Conservation (phyloP, 2,113 vertebrate genomes). For the human (Homo sapiens) region GRCh38 chr6:39461501-39462000, state of each 20-base stretch:
- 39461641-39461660: neutral
- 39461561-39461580: neutral
- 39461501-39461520: neutral
- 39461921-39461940: neutral
- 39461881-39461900: neutral
- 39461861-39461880: neutral
- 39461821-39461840: neutral
- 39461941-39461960: neutral
- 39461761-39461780: neutral
- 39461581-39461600: neutral
- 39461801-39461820: neutral
- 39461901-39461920: neutral
- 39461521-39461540: neutral
- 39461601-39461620: slow-evolving; percentile 4
- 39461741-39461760: neutral
- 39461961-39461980: slow-evolving; percentile 27
- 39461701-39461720: neutral
- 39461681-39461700: neutral
- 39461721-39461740: neutral
- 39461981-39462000: slow-evolving; percentile 27
- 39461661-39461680: neutral
- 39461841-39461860: neutral
- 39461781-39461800: neutral
- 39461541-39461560: neutral
- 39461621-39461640: neutral